A percentile compares a stretch with the other conserved stretches of the same genome.
Conservation (phyloP, 2,113 vertebrate species). For the Ciconia boyciana region DNA sequence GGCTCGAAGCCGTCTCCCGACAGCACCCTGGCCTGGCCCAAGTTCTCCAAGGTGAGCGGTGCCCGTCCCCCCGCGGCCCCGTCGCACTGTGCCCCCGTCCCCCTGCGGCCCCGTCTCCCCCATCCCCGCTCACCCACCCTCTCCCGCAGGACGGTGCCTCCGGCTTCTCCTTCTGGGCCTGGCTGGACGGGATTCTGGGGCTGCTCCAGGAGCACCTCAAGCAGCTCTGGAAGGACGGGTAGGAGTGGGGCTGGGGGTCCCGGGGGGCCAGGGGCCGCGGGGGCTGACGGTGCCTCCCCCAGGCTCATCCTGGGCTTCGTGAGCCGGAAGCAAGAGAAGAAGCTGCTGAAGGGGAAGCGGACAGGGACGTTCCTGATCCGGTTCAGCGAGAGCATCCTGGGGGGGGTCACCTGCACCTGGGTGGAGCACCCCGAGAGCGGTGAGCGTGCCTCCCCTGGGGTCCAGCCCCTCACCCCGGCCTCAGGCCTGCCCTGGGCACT, state of each 20-base stretch:
- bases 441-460: neutral
- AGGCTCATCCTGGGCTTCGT: conserved; percentile 92
- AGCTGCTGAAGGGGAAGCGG: conserved; percentile 76
- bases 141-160: too few species aligned
- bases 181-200: too few species aligned
- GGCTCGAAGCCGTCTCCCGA: conserved; percentile 73
- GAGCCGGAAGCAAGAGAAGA: conserved; percentile 80
- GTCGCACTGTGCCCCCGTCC: too few species aligned
- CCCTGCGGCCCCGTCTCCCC: too few species aligned
- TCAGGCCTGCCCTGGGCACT: neutral
- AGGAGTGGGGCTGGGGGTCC: fast-evolving
- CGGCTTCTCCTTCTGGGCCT: too few species aligned
- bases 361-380: conserved; percentile 90
- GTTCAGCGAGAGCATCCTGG: conserved; percentile 86
- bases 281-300: neutral
- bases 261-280: fast-evolving
- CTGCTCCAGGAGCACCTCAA: too few species aligned
- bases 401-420: conserved; percentile 92
- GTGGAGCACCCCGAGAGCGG: conserved; percentile 80
- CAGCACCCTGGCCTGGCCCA: too few species aligned
- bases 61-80: too few species aligned
- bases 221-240: too few species aligned
- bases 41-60: too few species aligned
- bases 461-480: neutral
- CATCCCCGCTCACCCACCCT: too few species aligned